Conservation (phyloP, 1,140 invertebrate species). For the Chionoecetes opilio region DNA sequence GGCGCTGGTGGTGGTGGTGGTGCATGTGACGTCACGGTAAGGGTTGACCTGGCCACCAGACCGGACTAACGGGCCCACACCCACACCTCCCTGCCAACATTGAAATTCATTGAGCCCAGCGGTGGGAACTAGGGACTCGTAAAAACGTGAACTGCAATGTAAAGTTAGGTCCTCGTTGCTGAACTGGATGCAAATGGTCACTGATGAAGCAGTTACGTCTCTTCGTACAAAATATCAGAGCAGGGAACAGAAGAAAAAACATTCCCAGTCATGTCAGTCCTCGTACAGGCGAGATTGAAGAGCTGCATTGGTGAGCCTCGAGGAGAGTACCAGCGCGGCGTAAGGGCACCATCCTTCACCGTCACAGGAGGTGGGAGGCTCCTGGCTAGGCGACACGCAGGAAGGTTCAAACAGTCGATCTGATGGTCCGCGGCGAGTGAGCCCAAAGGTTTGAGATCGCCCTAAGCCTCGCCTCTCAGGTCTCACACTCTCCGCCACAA, state of each 20-base stretch:
- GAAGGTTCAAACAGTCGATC: not conserved
- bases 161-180: not conserved
- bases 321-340: not conserved
- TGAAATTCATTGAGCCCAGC: not conserved
- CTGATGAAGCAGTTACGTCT: not conserved
- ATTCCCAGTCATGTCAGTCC: not conserved
- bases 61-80: constrained; percentile 22
- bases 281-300: not conserved
- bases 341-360: not conserved
- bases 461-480: not conserved
- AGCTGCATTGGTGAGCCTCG: not conserved
- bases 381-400: not conserved
- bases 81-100: constrained; percentile 6
- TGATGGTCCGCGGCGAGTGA: not conserved
- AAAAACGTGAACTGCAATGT: not conserved
- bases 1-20: not conserved
- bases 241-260: no score
- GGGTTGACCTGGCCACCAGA: not conserved
- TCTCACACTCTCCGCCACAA: not conserved
- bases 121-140: not conserved
- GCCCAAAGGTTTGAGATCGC: not conserved
- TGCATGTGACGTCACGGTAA: not conserved
- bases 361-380: not conserved
- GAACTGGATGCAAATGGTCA: not conserved
- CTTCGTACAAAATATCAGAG: not conserved